Evolutionary conservation across 2,113 vertebrate species (phyloP), one percentile per base, ranked within the genome.

Genomic region (Benitochromis conjunctus): DNA sequence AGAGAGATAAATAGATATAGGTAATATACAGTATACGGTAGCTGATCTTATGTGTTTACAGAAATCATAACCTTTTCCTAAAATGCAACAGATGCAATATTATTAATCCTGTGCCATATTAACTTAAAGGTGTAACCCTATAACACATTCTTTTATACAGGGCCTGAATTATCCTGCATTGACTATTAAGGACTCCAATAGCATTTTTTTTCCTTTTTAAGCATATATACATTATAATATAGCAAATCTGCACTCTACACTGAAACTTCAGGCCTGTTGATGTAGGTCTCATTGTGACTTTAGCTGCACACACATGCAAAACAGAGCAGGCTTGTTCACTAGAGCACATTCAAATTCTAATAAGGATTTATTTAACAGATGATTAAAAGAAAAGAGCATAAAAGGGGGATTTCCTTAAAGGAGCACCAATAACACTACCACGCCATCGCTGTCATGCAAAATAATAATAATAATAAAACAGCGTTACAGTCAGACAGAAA

Each of bases 351-450:
- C 69, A 62, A 57, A 90, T 86, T 82, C 76, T 41, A 89, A 89
- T 86, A 79, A 86, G 82, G 86, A 88, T 86, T 89, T 91, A 89
- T 89, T 89, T 83, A 83, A 79, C 66, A 18, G 26, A 60, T 60
- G 5, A 18, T 31, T 9, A 60, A 60, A 31, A 60, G 9, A 60
- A 16, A 4, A 66, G 54, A 86, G 83, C 11, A 71, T 51, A 77
- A 55, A 71, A 18, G 84, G 31, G 55, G 43, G 56, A 82, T 88
- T 87, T 92, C 89, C 91, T 86, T 46, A n/a, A 90, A 92, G 93
- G 89, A 88, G 90, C 90, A 77, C 92, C 89, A 88, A 86, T 88
- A 91, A 91, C 92, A 91, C 82, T 64, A 81, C 85, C 82, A 91
- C 83, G 90, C 82, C 81, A 60, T 78, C 53, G 57, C 87, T 89